Conservation (phyloP, 2,113 vertebrate genomes). For the Mobula birostris region DNA sequence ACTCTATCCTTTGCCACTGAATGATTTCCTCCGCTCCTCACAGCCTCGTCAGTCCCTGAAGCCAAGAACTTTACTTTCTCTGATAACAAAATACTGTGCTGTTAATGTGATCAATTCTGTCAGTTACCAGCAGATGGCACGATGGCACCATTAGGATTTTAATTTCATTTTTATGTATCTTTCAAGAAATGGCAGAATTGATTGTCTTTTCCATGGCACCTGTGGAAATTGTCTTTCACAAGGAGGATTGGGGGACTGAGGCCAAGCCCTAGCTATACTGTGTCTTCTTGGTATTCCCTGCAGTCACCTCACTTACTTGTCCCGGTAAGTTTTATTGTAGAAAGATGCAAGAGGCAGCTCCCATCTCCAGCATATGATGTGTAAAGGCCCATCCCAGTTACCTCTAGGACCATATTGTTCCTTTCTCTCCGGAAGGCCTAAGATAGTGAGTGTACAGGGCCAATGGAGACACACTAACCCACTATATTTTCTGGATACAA, state of each 20-base stretch:
- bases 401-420: neutral
- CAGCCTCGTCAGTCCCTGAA: neutral
- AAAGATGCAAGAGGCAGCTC: neutral
- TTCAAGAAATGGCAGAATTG: no score
- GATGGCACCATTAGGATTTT: neutral
- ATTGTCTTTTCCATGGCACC: neutral
- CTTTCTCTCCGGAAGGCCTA: neutral
- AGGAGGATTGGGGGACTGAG: neutral
- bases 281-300: neutral
- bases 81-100: neutral
- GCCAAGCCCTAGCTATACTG: neutral
- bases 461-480: neutral
- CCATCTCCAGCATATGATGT: neutral
- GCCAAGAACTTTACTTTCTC: neutral
- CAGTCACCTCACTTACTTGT: neutral
- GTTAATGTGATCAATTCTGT: neutral
- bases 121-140: conserved; percentile 6
- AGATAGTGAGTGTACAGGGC: neutral
- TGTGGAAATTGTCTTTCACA: neutral
- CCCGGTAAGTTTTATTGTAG: neutral
- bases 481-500: no score
- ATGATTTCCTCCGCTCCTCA: neutral
- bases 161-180: neutral
- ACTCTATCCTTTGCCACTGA: neutral
- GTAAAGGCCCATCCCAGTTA: neutral